phyloP scores from a whole-genome alignment of 1,140 invertebrate species.

The Akabosia matsudoensis region DNA sequence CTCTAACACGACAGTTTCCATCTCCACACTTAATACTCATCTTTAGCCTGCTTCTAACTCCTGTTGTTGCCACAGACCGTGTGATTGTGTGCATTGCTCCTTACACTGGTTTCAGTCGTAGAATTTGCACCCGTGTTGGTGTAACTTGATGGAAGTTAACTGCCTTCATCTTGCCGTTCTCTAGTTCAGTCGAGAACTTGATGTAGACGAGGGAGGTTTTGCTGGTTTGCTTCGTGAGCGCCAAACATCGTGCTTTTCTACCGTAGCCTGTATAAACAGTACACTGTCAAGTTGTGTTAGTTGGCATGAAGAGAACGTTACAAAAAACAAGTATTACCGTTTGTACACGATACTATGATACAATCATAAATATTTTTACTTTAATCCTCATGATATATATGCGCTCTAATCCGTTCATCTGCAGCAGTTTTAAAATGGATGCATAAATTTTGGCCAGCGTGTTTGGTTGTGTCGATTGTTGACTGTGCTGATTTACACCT shows the following conservation, averaged over 20 bases:
- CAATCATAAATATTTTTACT: no score
- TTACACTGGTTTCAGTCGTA: background rate
- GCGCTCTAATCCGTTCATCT: no score
- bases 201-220: slow-evolving; percentile 37
- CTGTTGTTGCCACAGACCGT: no score
- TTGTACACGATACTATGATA: background rate
- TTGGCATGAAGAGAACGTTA: background rate
- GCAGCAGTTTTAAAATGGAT: no score
- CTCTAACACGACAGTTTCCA: background rate
- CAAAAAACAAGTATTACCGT: background rate
- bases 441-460: no score
- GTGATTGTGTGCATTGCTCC: background rate
- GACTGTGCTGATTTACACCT: no score
- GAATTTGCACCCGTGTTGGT: slow-evolving; percentile 4
- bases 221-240: slow-evolving; percentile 25
- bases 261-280: background rate
- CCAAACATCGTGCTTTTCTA: slow-evolving; percentile 28
- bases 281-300: no score
- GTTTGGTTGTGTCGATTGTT: no score
- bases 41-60: background rate
- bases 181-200: slow-evolving; percentile 35
- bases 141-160: slow-evolving; percentile 22
- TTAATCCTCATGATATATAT: no score
- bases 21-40: background rate
- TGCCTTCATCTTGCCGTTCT: slow-evolving; percentile 14